phyloP scores from a whole-genome alignment of 2,113 vertebrate genomes.

The Hippocampus mohnikei region DNA sequence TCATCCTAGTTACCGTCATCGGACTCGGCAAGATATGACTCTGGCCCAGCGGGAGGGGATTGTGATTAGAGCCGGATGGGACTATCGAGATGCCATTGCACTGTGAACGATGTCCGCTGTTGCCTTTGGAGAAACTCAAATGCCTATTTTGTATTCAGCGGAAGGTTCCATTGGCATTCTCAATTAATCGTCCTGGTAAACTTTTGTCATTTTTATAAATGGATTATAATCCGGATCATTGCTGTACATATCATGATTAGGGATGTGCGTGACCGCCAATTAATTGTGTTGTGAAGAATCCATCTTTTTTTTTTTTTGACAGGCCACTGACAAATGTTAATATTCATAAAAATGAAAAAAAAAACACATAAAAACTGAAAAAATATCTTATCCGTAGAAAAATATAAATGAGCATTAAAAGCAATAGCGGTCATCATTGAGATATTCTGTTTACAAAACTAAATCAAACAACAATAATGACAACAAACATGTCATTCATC shows the following conservation, averaged over 20 bases:
- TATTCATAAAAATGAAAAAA: not conserved
- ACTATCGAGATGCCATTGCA: slow-evolving; percentile 52
- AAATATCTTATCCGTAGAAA: too few relatives aligned
- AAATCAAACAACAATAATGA: too few relatives aligned
- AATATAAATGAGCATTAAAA: too few relatives aligned
- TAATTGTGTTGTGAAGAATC: not conserved
- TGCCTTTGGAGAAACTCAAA: slow-evolving; percentile 38
- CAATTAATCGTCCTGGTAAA: not conserved
- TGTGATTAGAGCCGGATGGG: slow-evolving; percentile 52
- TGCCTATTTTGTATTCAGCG: slow-evolving; percentile 2
- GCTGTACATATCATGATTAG: not conserved
- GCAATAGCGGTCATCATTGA: too few relatives aligned
- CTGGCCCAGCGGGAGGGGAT: slow-evolving; percentile 52
- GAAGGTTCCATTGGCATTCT: not conserved
- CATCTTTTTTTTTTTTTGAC: not conserved
- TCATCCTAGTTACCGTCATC: slow-evolving; percentile 51
- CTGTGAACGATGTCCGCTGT: slow-evolving; percentile 42
- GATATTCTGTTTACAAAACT: too few relatives aligned
- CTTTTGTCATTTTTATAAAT: not conserved
- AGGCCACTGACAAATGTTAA: too few relatives aligned
- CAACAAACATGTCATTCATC: too few relatives aligned
- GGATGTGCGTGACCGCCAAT: not conserved
- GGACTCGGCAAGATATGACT: slow-evolving; percentile 60
- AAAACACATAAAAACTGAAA: not conserved
- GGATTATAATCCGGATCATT: not conserved